phyloP scores from a whole-genome alignment of 2,797 vertebrate genomes.

The Molothrus aeneus region DNA sequence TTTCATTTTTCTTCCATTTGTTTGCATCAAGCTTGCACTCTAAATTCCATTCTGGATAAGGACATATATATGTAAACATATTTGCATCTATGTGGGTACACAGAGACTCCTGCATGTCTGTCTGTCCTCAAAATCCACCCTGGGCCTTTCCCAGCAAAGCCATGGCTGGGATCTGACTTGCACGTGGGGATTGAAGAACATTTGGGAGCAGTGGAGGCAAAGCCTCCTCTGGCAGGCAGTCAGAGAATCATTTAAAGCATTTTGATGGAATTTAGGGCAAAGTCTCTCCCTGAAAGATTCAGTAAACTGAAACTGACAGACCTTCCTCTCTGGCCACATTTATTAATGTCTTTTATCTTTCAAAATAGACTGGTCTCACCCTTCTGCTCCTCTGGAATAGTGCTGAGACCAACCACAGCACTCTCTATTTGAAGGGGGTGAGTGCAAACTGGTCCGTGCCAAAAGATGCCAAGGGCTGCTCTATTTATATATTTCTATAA shows the following conservation, averaged over 20 bases:
- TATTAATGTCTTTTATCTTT: neutral
- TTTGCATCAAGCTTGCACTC: neutral
- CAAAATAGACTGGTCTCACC: neutral
- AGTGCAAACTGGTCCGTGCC: neutral
- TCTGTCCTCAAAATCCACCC: neutral
- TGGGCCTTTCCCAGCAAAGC: neutral
- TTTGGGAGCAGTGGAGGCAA: neutral
- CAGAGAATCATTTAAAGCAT: neutral
- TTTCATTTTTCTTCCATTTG: neutral
- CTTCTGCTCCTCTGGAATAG: neutral
- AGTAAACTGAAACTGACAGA: neutral
- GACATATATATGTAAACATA: neutral
- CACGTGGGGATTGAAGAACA: neutral
- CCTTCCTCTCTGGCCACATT: neutral
- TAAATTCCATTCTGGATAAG: neutral
- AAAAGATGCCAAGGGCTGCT: neutral
- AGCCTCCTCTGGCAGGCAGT: neutral
- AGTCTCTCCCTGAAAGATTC: neutral
- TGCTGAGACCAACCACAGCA: neutral
- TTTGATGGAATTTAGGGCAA: neutral
- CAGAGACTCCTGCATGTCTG: neutral
- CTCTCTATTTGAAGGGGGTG: neutral
- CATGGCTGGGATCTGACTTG: neutral
- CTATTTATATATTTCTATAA: neutral
- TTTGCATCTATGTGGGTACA: neutral